Evolutionary conservation across 2,113 vertebrate genomes (phyloP).

Genomic region (Chloropsis hardwickii): DNA sequence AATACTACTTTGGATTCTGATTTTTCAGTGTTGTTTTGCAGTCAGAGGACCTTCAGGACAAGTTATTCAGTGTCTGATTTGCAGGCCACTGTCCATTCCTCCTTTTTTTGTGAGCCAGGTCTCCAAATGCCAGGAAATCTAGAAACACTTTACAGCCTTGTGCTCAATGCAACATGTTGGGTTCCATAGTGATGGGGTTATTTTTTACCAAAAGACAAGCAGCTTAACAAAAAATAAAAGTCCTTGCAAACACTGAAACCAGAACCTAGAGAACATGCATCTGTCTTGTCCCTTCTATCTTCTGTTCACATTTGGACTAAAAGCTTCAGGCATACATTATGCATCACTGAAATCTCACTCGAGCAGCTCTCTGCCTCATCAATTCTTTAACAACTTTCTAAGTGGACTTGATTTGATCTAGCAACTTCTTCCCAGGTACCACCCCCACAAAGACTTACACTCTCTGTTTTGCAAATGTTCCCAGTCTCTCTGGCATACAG

Average conservation of each 20-base stretch:
- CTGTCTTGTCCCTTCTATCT: neutral
- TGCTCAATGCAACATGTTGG: neutral
- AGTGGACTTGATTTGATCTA: conserved; percentile 43
- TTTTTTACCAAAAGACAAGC: neutral
- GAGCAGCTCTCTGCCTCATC: conserved; percentile 23
- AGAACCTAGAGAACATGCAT: neutral
- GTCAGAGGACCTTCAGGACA: neutral
- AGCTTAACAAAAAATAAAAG: conserved; percentile 19
- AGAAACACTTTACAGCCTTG: neutral
- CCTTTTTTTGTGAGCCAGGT: neutral
- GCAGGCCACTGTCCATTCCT: neutral
- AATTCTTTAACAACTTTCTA: conserved; percentile 51
- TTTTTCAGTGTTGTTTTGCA: neutral
- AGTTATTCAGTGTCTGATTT: neutral
- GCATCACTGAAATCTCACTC: conserved; percentile 22
- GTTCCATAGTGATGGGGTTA: neutral
- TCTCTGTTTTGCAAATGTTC: neutral
- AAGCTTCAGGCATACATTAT: conserved; percentile 48
- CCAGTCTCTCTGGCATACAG: neutral
- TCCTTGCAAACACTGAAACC: neutral
- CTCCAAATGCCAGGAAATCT: neutral
- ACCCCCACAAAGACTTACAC: neutral
- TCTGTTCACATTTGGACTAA: conserved; percentile 34
- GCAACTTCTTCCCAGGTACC: neutral
- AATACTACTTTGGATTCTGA: neutral